Conservation (phyloP, 2,888 invertebrate species). For the Patella depressa region DNA sequence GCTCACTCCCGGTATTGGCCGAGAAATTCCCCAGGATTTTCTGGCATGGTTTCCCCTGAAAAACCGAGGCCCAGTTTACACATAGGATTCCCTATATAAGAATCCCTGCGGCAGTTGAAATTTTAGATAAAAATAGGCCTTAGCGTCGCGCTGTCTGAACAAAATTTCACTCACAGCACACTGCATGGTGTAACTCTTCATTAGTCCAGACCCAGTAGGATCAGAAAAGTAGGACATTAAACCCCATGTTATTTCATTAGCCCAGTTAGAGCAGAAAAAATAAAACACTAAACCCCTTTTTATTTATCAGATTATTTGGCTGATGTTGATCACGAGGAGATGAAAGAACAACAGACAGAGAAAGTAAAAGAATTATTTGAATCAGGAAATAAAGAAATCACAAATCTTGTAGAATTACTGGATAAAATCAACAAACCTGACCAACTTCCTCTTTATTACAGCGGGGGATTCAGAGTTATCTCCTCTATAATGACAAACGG, state of each 20-base stretch:
- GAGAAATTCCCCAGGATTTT: too few species aligned
- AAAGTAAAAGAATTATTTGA: slow-evolving; percentile 59
- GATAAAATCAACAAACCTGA: slow-evolving; percentile 54
- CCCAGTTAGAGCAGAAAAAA: too few species aligned
- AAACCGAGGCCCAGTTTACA: too few species aligned
- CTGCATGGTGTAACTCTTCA: neutral
- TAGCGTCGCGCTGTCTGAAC: neutral
- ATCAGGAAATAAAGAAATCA: slow-evolving; percentile 50
- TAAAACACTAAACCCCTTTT: too few species aligned
- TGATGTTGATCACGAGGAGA: slow-evolving; percentile 59
- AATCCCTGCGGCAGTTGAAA: too few species aligned
- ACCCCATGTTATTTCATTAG: neutral
- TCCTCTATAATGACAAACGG: slow-evolving; percentile 52
- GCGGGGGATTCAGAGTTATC: slow-evolving; percentile 65
- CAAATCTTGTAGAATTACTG: slow-evolving; percentile 57
- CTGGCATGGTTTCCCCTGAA: too few species aligned
- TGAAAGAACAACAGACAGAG: slow-evolving; percentile 52
- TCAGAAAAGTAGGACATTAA: neutral
- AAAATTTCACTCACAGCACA: neutral
- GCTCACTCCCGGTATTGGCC: too few species aligned
- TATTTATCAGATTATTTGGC: slow-evolving; percentile 56
- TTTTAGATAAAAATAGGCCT: neutral
- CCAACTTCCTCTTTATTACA: slow-evolving; percentile 66
- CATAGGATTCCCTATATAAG: too few species aligned
- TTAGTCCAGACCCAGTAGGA: neutral